Conservation (phyloP, 1,140 invertebrate genomes). For the Cydia fagiglandana region DNA sequence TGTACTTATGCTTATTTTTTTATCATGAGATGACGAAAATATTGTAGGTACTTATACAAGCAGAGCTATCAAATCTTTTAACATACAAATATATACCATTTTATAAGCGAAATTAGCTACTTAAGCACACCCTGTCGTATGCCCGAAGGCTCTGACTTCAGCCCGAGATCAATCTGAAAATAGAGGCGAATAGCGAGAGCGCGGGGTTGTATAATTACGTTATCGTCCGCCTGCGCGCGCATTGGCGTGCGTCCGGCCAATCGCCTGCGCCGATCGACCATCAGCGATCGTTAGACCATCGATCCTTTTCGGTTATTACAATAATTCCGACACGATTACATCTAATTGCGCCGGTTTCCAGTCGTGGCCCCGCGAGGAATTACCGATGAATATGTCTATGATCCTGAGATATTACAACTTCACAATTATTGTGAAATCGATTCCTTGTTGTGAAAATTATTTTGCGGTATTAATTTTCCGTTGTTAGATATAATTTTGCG, state of each 20-base stretch:
- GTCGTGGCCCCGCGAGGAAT: constrained; percentile 55
- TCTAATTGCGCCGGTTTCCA: constrained; percentile 73
- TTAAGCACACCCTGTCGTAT: neutral
- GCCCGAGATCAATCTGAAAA: constrained; percentile 45
- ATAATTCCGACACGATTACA: constrained; percentile 74
- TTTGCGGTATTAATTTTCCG: constrained; percentile 59
- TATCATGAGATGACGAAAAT: no score
- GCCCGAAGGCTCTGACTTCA: constrained; percentile 10
- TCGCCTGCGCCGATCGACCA: constrained; percentile 48
- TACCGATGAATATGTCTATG: constrained; percentile 50
- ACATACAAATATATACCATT: no score
- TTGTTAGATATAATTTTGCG: constrained; percentile 63
- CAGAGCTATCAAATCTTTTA: no score
- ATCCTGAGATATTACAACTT: constrained; percentile 54
- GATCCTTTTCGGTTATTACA: constrained; percentile 78
- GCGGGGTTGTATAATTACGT: constrained; percentile 69
- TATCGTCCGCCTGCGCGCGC: constrained; percentile 70
- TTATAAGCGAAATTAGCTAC: neutral
- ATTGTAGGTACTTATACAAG: no score
- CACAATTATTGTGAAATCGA: constrained; percentile 62
- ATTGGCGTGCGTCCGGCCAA: constrained; percentile 69
- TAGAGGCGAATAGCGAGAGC: constrained; percentile 53
- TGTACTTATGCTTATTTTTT: no score
- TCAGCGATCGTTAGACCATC: constrained; percentile 65
- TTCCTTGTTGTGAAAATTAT: constrained; percentile 64